A percentile compares a stretch with the other conserved stretches of the same genome.
Evolutionary conservation across 1,140 invertebrate species (phyloP).

Genomic region (Mylabris phalerata): DNA sequence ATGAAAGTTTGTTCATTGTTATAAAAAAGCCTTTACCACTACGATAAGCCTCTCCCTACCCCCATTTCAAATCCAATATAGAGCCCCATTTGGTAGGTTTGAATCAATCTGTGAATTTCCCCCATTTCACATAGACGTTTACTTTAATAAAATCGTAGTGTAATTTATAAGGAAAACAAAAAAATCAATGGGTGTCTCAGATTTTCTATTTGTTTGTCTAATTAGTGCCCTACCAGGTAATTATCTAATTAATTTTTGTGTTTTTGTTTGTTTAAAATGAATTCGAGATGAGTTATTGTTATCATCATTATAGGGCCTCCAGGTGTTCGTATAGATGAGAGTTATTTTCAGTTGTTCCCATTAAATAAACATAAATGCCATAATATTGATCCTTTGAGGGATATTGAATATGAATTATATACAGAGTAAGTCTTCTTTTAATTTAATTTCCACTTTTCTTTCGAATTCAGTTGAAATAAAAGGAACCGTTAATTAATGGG

Average conservation of each 20-base stretch:
- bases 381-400: slow-evolving; percentile 42
- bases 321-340: slow-evolving; percentile 45
- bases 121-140: no score
- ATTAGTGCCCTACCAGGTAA: slow-evolving; percentile 34
- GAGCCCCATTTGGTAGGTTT: no score
- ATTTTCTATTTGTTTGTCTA: slow-evolving; percentile 34
- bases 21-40: no score
- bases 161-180: no score
- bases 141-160: no score
- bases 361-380: slow-evolving; percentile 49
- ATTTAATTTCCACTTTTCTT: neutral
- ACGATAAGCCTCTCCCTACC: no score
- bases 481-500: no score
- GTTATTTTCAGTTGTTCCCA: slow-evolving; percentile 46
- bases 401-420: slow-evolving; percentile 46
- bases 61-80: no score
- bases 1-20: no score
- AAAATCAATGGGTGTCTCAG: slow-evolving; percentile 24
- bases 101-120: no score
- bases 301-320: slow-evolving; percentile 45
- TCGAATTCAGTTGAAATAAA: neutral
- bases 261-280: neutral
- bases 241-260: slow-evolving; percentile 9
- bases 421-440: slow-evolving; percentile 43
- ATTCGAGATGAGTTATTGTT: neutral